phyloP scores from a whole-genome alignment of 2,888 invertebrate species.

The Brachypalpus laphriformis region DNA sequence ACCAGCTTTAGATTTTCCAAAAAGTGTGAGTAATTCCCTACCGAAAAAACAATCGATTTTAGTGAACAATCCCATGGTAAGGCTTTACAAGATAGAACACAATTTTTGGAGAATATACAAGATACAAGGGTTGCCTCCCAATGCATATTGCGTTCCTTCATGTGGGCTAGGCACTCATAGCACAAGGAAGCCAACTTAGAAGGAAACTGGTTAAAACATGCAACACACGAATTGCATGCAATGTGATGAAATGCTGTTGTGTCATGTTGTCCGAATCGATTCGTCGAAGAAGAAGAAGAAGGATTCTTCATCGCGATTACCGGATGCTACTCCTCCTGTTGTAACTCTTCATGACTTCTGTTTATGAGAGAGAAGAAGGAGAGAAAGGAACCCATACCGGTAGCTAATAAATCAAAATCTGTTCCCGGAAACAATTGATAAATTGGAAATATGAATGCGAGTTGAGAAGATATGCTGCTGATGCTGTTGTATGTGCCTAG shows the following conservation, averaged over 20 bases:
- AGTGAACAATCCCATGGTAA: not conserved
- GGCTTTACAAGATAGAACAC: not conserved
- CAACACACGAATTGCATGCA: constrained; percentile 49
- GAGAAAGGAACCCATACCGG: constrained; percentile 36
- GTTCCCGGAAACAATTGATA: constrained; percentile 71
- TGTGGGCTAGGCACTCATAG: constrained; percentile 38
- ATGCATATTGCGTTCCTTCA: constrained; percentile 42
- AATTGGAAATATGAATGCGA: constrained; percentile 60
- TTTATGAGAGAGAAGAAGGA: constrained; percentile 12
- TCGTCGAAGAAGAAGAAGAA: constrained; percentile 60
- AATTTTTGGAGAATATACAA: constrained; percentile 36
- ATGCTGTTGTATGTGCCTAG: not conserved
- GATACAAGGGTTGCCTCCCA: constrained; percentile 7
- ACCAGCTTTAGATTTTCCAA: constrained; percentile 1
- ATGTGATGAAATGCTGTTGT: constrained; percentile 59
- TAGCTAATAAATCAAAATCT: constrained; percentile 64
- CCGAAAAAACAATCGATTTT: not conserved
- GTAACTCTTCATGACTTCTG: constrained; percentile 59
- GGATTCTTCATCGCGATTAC: constrained; percentile 61
- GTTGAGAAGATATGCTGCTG: no score
- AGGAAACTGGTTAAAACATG: constrained; percentile 51
- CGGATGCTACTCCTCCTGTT: constrained; percentile 12
- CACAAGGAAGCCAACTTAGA: not conserved
- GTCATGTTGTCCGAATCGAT: constrained; percentile 69
- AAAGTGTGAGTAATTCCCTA: constrained; percentile 31